phyloP scores from a whole-genome alignment of 2,113 vertebrate species.

The Beaufortia kweichowensis region DNA sequence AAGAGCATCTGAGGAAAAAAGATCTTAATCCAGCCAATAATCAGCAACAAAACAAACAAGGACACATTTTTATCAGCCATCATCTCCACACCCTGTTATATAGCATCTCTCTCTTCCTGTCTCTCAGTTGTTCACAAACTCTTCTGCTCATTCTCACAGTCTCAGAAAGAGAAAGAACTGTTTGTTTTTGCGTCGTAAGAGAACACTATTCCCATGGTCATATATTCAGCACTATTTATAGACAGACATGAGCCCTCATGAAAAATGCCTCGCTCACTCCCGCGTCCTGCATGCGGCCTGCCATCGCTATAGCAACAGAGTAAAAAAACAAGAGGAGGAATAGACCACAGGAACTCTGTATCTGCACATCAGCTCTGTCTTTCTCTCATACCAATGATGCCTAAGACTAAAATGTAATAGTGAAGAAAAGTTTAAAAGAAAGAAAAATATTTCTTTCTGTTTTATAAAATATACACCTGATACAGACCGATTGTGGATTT shows the following conservation, averaged over 20 bases:
- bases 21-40: not conserved
- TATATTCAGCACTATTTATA: slow-evolving; percentile 24
- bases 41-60: not conserved
- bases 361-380: slow-evolving; percentile 5
- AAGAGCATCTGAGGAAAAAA: not conserved
- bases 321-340: not conserved
- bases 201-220: slow-evolving; percentile 40
- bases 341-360: not conserved
- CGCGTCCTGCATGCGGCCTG: not conserved
- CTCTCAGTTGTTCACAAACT: slow-evolving; percentile 4
- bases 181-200: slow-evolving; percentile 8
- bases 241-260: not conserved
- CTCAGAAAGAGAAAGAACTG: slow-evolving; percentile 8
- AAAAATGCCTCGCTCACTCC: not conserved
- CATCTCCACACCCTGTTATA: slow-evolving; percentile 16
- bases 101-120: slow-evolving; percentile 25
- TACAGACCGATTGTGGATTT: too few species aligned
- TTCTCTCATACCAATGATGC: slow-evolving; percentile 2
- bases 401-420: too few species aligned
- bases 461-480: too few species aligned
- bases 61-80: slow-evolving; percentile 11
- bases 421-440: too few species aligned
- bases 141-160: slow-evolving; percentile 34
- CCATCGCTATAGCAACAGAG: not conserved
- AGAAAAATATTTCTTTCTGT: too few species aligned